phyloP scores from a whole-genome alignment of 2,888 invertebrate species.

The Eilema caniola region DNA sequence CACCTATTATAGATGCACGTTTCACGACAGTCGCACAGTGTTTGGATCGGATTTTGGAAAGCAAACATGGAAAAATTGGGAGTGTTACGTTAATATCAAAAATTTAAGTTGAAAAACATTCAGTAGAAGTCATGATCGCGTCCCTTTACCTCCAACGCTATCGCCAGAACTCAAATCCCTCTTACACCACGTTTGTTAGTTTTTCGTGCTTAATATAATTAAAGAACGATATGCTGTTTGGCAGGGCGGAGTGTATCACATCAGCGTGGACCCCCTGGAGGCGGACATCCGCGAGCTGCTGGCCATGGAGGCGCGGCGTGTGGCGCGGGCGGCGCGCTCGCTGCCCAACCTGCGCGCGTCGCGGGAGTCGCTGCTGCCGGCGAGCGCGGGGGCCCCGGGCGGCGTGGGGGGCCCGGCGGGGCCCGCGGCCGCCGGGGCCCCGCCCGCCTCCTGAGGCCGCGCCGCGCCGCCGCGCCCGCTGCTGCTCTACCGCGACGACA shows the following conservation, averaged over 20 bases:
- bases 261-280: constrained; percentile 80
- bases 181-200: not conserved
- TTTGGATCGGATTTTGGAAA: too few species aligned
- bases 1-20: too few species aligned
- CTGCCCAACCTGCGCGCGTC: constrained; percentile 91
- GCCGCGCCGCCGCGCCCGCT: constrained; percentile 61
- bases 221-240: not conserved
- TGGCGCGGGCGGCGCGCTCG: constrained; percentile 82
- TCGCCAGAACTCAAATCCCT: not conserved
- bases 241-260: constrained; percentile 80
- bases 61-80: too few species aligned
- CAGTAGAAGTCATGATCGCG: too few species aligned
- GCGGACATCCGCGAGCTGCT: constrained; percentile 78
- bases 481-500: constrained; percentile 77
- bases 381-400: constrained; percentile 56
- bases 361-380: constrained; percentile 65
- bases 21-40: too few species aligned
- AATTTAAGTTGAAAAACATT: too few species aligned
- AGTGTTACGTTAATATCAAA: too few species aligned
- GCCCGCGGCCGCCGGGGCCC: constrained; percentile 31
- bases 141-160: too few species aligned
- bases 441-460: constrained; percentile 80
- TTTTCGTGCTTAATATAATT: not conserved
- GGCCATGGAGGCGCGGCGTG: constrained; percentile 82
- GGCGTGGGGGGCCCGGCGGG: constrained; percentile 26